phyloP scores from a whole-genome alignment of 2,888 invertebrate genomes.

The Hirtodrosophila alboralis region DNA sequence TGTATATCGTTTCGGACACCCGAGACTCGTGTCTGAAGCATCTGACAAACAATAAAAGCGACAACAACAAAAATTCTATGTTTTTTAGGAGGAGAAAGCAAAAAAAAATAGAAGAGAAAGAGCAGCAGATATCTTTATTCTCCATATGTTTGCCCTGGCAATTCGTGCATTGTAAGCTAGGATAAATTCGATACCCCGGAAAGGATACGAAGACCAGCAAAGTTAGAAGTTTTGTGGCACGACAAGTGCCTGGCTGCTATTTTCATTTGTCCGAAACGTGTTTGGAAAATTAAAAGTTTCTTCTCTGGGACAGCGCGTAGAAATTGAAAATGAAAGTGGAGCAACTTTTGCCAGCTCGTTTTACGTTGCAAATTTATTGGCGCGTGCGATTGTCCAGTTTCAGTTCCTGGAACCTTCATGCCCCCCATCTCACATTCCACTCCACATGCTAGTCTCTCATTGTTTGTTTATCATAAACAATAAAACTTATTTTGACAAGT shows the following conservation, averaged over 20 bases:
- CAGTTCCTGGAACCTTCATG: conserved; percentile 5
- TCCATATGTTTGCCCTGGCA: conserved; percentile 52
- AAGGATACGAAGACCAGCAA: conserved; percentile 29
- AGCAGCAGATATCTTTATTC: conserved; percentile 29
- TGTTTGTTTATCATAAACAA: conserved; percentile 75
- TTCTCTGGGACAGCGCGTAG: conserved; percentile 11
- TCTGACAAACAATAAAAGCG: conserved; percentile 41
- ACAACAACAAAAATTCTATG: conserved; percentile 9
- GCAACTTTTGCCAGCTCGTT: conserved; percentile 52
- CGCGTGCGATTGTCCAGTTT: conserved; percentile 35
- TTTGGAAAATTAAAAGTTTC: conserved; percentile 76
- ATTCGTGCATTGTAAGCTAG: conserved; percentile 53
- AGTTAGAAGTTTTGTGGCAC: conserved; percentile 31
- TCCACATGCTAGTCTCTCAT: conserved; percentile 27
- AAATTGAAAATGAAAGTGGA: conserved; percentile 62
- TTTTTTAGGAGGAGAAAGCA: conserved; percentile 19
- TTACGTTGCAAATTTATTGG: conserved; percentile 60
- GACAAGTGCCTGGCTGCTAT: conserved; percentile 41
- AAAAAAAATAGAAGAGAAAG: conserved; percentile 2
- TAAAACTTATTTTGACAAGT: conserved; percentile 76
- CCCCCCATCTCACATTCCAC: background rate
- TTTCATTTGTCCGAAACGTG: conserved; percentile 75
- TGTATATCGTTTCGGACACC: conserved; percentile 74
- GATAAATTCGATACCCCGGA: conserved; percentile 57
- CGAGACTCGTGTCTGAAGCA: conserved; percentile 39